Evolutionary conservation across 92 coral and sea anemone genomes (phyloP).

Genomic region (Epizoanthus ramosus): DNA sequence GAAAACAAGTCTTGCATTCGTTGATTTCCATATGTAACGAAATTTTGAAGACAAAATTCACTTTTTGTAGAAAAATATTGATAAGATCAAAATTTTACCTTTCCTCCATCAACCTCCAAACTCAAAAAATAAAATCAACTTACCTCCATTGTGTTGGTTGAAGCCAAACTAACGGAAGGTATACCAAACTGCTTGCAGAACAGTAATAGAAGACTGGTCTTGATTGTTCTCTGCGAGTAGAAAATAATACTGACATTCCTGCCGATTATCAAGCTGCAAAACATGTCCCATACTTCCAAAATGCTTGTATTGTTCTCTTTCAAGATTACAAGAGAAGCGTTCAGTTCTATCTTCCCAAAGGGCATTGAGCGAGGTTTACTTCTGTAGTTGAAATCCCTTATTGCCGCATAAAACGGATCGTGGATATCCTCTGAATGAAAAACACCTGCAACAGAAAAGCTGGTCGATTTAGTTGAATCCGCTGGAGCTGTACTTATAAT

Average conservation of each 20-base stretch:
- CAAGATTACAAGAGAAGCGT: not conserved
- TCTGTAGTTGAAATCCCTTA: not conserved
- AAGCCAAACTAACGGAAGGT: not conserved
- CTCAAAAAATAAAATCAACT: not conserved
- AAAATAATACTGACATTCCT: slow-evolving; percentile 1
- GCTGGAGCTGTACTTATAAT: not conserved
- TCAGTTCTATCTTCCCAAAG: not conserved
- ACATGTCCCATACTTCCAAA: not conserved
- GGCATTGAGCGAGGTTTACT: not conserved
- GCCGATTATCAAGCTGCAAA: not conserved
- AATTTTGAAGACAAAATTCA: no score
- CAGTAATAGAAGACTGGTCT: not conserved
- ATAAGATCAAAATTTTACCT: no score
- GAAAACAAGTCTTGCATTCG: no score
- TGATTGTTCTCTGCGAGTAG: not conserved
- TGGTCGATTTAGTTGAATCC: not conserved
- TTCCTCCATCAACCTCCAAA: no score
- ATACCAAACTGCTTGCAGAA: not conserved
- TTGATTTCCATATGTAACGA: no score
- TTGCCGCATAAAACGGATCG: slow-evolving; percentile 5
- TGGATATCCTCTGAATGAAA: not conserved
- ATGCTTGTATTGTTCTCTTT: not conserved
- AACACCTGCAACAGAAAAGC: not conserved
- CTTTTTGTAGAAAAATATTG: no score
- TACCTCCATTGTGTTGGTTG: not conserved